Conservation (phyloP, 2,113 vertebrate species). For the Nothobranchius furzeri region DNA sequence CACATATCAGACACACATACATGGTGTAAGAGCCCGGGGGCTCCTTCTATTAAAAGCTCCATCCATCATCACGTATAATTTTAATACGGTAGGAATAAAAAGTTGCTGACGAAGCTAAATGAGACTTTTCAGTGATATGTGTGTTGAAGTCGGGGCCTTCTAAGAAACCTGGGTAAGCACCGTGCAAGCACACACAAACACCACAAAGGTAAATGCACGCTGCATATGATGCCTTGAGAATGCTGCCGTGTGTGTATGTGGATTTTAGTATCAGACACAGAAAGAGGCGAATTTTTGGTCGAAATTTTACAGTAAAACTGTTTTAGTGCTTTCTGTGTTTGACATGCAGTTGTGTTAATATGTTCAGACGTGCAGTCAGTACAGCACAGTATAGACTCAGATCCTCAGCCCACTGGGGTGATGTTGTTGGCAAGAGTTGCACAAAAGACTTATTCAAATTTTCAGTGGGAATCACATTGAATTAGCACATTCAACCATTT, state of each 20-base stretch:
- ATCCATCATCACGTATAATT: conserved; percentile 73
- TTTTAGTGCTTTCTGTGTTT: background rate
- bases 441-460: no score
- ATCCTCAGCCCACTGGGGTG: no score
- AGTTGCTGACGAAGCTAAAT: conserved; percentile 65
- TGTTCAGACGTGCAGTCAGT: no score
- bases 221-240: conserved; percentile 43
- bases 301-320: background rate
- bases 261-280: background rate
- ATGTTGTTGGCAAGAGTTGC: no score
- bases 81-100: conserved; percentile 65
- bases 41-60: conserved; percentile 62
- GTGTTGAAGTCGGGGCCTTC: conserved; percentile 18
- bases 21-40: conserved; percentile 40
- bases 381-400: no score
- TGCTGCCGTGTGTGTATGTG: conserved; percentile 14
- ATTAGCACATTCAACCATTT: no score
- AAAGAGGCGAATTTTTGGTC: background rate
- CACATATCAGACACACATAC: background rate
- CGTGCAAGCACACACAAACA: conserved; percentile 28
- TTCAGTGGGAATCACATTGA: no score
- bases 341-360: background rate
- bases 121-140: conserved; percentile 47
- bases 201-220: conserved; percentile 39
- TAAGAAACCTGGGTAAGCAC: conserved; percentile 41